Conservation (phyloP, 2,888 invertebrate genomes). For the Sminthurinus aureus region DNA sequence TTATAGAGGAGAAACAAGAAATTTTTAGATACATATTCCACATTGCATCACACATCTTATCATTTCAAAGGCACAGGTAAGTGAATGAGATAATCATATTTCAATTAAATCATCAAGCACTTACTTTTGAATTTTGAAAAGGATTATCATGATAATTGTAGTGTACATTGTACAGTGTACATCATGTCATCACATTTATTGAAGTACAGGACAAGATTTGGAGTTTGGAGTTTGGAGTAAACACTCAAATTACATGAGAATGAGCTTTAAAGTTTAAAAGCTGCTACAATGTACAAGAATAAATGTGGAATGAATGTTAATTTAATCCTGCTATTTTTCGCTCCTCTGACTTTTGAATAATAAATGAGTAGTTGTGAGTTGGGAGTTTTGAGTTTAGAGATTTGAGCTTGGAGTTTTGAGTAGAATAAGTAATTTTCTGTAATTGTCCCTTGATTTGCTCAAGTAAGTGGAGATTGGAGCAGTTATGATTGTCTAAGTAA, state of each 20-base stretch:
- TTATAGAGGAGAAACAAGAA: not conserved
- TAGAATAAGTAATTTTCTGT: not conserved
- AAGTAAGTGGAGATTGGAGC: not conserved
- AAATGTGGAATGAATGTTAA: not conserved
- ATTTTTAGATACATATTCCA: no score
- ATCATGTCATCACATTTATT: no score
- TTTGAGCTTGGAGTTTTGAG: not conserved
- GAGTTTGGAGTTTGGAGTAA: not conserved
- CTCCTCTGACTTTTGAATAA: no score
- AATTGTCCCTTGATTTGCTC: constrained; percentile 33
- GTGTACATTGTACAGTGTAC: no score
- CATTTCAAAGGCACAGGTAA: no score
- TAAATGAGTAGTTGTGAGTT: not conserved
- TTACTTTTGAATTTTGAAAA: no score
- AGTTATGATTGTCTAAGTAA: not conserved
- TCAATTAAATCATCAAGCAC: no score
- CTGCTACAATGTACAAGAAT: not conserved
- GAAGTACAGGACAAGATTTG: no score
- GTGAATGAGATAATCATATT: not conserved
- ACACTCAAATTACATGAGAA: not conserved
- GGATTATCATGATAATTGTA: no score
- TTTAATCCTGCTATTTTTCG: not conserved
- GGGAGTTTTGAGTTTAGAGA: not conserved
- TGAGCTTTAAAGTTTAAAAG: not conserved
- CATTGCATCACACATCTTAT: no score